phyloP scores from a whole-genome alignment of 2,797 vertebrate species.

The Gallinago nigripennis region DNA sequence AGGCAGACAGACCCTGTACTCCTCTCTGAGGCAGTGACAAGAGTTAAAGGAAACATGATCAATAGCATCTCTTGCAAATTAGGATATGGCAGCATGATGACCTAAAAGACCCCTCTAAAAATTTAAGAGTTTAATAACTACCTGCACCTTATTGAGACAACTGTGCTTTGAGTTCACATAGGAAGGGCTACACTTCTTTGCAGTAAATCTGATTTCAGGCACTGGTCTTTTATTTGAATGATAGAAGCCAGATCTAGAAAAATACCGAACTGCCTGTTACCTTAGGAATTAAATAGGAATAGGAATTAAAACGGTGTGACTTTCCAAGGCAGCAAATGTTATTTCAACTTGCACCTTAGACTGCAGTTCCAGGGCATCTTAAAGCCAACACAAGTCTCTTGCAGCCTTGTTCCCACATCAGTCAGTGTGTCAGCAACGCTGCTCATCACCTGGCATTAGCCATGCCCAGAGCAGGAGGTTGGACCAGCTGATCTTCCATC shows the following conservation, averaged over 20 bases:
- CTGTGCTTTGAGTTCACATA: background rate
- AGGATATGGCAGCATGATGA: background rate
- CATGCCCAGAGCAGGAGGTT: background rate
- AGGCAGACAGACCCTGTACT: background rate
- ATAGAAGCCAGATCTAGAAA: background rate
- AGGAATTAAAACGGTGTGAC: background rate
- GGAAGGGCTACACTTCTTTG: background rate
- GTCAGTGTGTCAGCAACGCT: background rate
- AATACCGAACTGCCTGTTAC: background rate
- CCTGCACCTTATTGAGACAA: background rate
- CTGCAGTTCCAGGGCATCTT: background rate
- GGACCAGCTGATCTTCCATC: background rate
- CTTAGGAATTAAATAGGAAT: background rate
- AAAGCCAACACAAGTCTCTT: background rate
- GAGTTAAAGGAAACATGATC: background rate
- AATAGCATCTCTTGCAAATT: background rate
- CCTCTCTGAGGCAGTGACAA: background rate
- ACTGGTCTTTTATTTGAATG: background rate
- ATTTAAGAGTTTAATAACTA: background rate
- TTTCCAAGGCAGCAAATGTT: background rate
- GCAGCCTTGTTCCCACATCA: background rate
- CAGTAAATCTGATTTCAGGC: background rate
- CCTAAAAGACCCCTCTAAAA: background rate
- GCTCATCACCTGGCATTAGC: background rate
- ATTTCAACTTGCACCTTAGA: background rate